A percentile compares a stretch with the other conserved stretches of the same genome.
Conservation (phyloP, 2,888 invertebrate species). For the Thereva unica region DNA sequence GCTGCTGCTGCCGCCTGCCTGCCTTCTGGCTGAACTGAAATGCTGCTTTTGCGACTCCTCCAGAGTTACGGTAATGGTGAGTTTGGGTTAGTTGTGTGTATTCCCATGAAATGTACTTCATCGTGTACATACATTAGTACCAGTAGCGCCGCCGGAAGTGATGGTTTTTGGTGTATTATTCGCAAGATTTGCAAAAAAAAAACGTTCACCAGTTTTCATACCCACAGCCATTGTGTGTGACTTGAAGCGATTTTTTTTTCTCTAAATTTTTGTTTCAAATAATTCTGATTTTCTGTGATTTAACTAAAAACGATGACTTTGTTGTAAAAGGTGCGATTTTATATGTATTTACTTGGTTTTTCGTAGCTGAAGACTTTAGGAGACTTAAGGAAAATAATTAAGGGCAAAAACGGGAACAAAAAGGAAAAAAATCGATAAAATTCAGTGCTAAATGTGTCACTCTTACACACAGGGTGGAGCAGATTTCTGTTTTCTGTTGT, state of each 20-base stretch:
- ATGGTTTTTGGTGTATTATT: conserved; percentile 48
- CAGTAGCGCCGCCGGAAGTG: conserved; percentile 59
- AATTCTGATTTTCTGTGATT: background rate
- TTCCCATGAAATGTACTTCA: conserved; percentile 15
- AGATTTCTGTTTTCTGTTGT: background rate
- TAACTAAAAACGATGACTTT: background rate
- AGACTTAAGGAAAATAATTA: background rate
- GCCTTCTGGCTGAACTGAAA: background rate
- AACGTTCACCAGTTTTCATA: conserved; percentile 9
- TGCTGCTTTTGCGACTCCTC: conserved; percentile 28
- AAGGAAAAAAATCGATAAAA: conserved; percentile 24
- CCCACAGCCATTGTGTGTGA: background rate
- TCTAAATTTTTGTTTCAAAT: background rate
- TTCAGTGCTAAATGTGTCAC: conserved; percentile 18
- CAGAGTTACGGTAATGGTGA: conserved; percentile 3
- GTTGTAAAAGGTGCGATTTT: too few relatives aligned
- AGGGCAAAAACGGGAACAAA: conserved; percentile 1
- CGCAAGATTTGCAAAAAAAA: conserved; percentile 10
- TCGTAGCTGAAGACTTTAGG: too few relatives aligned
- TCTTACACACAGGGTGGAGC: conserved; percentile 17
- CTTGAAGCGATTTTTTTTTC: background rate
- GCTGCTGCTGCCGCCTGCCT: too few relatives aligned
- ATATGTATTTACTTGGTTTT: too few relatives aligned
- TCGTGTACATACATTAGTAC: conserved; percentile 49
- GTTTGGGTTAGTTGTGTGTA: conserved; percentile 29